Conservation (phyloP, 1,140 invertebrate genomes). For the Aphelinus certus region DNA sequence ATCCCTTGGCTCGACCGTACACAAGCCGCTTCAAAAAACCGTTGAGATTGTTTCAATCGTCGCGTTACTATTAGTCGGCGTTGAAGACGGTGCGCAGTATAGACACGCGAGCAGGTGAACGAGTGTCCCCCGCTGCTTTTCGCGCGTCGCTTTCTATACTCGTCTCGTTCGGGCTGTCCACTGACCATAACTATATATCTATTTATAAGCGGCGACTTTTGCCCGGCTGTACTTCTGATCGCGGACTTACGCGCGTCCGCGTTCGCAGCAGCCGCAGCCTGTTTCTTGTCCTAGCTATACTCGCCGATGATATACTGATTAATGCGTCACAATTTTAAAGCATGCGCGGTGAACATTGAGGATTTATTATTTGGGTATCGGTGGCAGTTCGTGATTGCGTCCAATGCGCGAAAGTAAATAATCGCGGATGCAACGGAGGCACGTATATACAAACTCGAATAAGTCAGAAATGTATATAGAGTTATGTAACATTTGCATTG, state of each 20-base stretch:
- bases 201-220: constrained; percentile 53
- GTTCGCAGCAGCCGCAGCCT: neutral
- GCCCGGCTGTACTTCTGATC: constrained; percentile 33
- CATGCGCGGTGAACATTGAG: neutral
- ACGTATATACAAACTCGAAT: no score
- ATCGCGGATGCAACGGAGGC: no score
- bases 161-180: constrained; percentile 51
- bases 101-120: constrained; percentile 44
- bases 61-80: no score
- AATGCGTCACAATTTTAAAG: neutral
- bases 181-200: constrained; percentile 55
- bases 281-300: neutral
- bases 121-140: constrained; percentile 42
- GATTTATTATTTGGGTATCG: no score
- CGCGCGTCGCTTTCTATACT: constrained; percentile 43
- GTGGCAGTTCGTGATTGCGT: no score
- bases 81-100: neutral
- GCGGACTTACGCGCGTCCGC: constrained; percentile 27
- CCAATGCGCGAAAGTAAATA: no score
- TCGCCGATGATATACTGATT: no score
- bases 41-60: no score
- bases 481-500: no score
- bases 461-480: no score
- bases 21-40: no score
- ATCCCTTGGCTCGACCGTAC: no score